Evolutionary conservation across 2,888 invertebrate genomes (phyloP).

Genomic region (Scaptomyza polygonia): DNA sequence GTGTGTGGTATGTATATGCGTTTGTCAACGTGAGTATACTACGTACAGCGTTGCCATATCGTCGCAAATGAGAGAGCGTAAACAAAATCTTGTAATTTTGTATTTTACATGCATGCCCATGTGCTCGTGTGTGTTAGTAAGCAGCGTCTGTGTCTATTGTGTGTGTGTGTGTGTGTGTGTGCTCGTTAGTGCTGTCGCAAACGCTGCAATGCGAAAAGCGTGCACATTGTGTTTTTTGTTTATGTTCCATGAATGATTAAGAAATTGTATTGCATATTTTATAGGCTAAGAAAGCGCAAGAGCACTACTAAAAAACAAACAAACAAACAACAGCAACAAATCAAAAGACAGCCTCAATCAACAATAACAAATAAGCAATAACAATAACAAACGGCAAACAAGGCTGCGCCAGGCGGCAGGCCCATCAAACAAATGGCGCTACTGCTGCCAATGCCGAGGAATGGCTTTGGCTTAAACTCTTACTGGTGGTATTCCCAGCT

Average conservation of each 20-base stretch:
- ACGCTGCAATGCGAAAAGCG: conserved; percentile 32
- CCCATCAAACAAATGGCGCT: conserved; percentile 56
- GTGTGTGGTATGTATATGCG: conserved; percentile 37
- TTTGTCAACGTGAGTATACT: conserved; percentile 47
- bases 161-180: conserved; percentile 15
- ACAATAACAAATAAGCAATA: conserved; percentile 15
- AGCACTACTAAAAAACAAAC: conserved; percentile 8
- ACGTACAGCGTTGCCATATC: conserved; percentile 53
- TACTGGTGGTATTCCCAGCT: conserved; percentile 58
- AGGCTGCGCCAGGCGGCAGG: conserved; percentile 30
- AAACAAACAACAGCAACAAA: conserved; percentile 12
- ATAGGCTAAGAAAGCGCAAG: conserved; percentile 29
- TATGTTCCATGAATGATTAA: conserved; percentile 18
- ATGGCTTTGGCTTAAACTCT: conserved; percentile 59
- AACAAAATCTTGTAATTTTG: conserved; percentile 71
- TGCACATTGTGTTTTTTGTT: conserved; percentile 30
- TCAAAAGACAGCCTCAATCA: conserved; percentile 22
- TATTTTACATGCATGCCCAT: conserved; percentile 35
- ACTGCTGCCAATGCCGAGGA: conserved; percentile 64
- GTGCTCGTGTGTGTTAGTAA: conserved; percentile 15
- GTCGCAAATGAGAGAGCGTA: conserved; percentile 50
- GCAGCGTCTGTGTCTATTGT: conserved; percentile 5
- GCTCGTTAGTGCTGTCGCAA: conserved; percentile 46
- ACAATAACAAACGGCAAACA: conserved; percentile 16
- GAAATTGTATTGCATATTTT: conserved; percentile 51